Conservation (phyloP, 2,888 invertebrate genomes). For the Synergus laeviventris region DNA sequence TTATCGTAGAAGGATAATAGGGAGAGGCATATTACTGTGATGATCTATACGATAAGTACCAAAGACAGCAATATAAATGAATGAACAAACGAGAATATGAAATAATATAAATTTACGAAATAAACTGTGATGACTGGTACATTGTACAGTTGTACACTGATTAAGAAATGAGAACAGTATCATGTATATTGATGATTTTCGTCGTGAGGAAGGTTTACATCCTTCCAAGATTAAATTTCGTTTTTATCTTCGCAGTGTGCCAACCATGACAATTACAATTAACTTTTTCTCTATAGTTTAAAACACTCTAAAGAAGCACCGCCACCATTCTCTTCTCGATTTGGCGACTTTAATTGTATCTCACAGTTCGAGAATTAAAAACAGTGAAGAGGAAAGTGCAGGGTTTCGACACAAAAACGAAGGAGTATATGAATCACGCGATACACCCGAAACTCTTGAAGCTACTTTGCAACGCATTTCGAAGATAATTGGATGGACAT, state of each 20-base stretch:
- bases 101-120: no score
- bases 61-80: no score
- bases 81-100: no score
- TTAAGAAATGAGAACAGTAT: neutral
- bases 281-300: slow-evolving; percentile 13
- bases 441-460: slow-evolving; percentile 21
- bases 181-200: neutral
- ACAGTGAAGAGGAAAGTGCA: slow-evolving; percentile 21
- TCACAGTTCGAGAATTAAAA: slow-evolving; percentile 17
- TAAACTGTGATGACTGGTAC: no score
- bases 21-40: no score
- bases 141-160: no score
- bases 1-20: no score
- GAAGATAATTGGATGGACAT: slow-evolving; percentile 40
- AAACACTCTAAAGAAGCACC: slow-evolving; percentile 8
- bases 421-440: slow-evolving; percentile 35
- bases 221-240: neutral
- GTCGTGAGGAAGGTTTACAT: neutral
- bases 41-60: no score
- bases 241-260: slow-evolving; percentile 10
- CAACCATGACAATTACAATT: slow-evolving; percentile 30
- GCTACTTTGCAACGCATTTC: slow-evolving; percentile 39
- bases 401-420: slow-evolving; percentile 15
- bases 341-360: slow-evolving; percentile 26
- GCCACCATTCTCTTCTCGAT: slow-evolving; percentile 14